Percentiles rank a stretch among this genome's conserved stretches.
phyloP scores from a whole-genome alignment of 1,140 invertebrate species.

The Macrostomum lignano region DNA sequence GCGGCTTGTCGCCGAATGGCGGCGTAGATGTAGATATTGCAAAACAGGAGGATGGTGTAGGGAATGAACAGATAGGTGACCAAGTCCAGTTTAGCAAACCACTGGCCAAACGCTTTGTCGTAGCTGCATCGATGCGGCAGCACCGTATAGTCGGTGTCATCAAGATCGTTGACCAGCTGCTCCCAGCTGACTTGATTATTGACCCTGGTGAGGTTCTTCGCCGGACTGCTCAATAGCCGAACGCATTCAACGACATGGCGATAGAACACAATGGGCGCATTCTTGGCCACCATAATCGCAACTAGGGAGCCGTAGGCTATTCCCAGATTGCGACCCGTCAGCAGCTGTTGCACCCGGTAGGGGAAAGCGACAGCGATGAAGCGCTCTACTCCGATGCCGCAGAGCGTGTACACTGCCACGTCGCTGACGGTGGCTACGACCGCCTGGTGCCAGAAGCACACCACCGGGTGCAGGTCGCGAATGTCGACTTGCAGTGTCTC shows the following conservation, averaged over 20 bases:
- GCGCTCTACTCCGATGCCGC: not conserved
- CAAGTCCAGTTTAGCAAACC: not conserved
- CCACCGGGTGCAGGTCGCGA: not conserved
- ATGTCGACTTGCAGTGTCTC: not conserved
- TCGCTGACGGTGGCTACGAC: not conserved
- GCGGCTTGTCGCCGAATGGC: not conserved
- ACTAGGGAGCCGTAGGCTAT: too few relatives aligned
- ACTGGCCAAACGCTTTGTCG: not conserved
- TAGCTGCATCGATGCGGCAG: not conserved
- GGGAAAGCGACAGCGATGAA: not conserved
- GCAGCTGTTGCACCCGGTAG: not conserved
- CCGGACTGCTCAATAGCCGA: not conserved
- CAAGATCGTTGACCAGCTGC: too few relatives aligned
- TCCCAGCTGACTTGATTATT: too few relatives aligned
- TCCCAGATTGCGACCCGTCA: not conserved
- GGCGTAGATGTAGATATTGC: not conserved
- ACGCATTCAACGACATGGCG: not conserved
- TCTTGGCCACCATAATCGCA: not conserved
- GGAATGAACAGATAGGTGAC: not conserved
- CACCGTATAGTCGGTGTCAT: too few relatives aligned
- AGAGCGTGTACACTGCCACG: not conserved
- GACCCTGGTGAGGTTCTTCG: too few relatives aligned
- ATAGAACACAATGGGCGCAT: constrained; percentile 2
- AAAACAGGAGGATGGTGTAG: not conserved
- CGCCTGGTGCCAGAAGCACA: not conserved